phyloP scores from a whole-genome alignment of 2,888 invertebrate species.

The Drosophila ezoana region DNA sequence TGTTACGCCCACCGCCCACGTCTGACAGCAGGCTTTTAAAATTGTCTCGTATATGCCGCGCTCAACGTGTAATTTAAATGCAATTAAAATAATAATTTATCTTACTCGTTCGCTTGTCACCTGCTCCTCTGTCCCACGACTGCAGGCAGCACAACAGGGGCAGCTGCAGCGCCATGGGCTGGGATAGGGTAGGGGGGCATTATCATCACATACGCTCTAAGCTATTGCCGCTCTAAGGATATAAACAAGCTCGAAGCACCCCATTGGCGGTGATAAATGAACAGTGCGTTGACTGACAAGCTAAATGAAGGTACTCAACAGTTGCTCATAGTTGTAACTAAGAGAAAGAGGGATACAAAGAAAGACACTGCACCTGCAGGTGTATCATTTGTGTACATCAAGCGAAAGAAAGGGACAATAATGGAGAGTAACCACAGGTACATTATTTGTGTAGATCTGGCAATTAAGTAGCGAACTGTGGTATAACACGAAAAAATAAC shows the following conservation, averaged over 20 bases:
- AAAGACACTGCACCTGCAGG: background rate
- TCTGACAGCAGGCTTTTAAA: conserved; percentile 49
- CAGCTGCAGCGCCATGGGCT: background rate
- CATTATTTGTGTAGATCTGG: conserved; percentile 65
- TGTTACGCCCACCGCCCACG: conserved; percentile 11
- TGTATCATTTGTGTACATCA: conserved; percentile 3
- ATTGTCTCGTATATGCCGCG: conserved; percentile 61
- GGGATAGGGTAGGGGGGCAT: background rate
- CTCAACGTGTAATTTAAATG: conserved; percentile 77
- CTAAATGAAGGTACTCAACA: conserved; percentile 69
- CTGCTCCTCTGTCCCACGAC: conserved; percentile 23
- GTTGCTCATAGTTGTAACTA: conserved; percentile 18
- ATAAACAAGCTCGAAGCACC: conserved; percentile 50
- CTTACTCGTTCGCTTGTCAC: conserved; percentile 72
- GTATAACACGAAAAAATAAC: conserved; percentile 3
- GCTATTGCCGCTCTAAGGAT: conserved; percentile 29
- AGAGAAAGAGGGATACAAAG: background rate
- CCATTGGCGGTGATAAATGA: conserved; percentile 71
- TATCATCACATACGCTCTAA: conserved; percentile 53
- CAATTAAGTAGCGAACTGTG: conserved; percentile 57
- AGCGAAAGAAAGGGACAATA: background rate
- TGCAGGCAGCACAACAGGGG: conserved; percentile 3
- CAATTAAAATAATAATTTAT: conserved; percentile 81
- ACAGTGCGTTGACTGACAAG: conserved; percentile 61
- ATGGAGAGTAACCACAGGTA: conserved; percentile 18